A percentile compares a stretch with the other conserved stretches of the same genome.
These are phyloP conservation scores for Lycia hirtaria DNA, from an alignment of 2,888 invertebrate genomes.

Conservation along the genomic window DNA sequence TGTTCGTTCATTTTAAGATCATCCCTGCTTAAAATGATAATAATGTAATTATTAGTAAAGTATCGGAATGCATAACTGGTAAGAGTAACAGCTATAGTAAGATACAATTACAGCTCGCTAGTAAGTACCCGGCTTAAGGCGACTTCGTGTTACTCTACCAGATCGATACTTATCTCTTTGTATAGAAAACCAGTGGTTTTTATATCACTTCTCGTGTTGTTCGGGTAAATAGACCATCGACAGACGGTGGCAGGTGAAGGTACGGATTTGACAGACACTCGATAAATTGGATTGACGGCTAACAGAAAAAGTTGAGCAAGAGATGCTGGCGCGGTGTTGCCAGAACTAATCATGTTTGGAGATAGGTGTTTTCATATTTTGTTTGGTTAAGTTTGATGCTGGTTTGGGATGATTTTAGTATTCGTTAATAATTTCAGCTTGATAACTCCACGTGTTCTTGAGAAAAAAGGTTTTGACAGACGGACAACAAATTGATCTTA, in stretches of 20 bases:
- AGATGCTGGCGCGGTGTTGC: constrained; percentile 38
- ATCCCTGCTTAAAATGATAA: too few species aligned
- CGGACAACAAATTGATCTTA: too few species aligned
- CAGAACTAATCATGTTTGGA: constrained; percentile 32
- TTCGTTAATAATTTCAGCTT: background rate
- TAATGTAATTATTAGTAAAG: too few species aligned
- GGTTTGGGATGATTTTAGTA: background rate
- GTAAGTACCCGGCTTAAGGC: constrained; percentile 38
- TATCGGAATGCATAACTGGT: too few species aligned
- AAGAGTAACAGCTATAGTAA: background rate
- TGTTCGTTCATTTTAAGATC: too few species aligned
- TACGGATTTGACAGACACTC: constrained; percentile 57
- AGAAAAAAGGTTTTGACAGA: too few species aligned
- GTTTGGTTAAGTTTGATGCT: background rate
- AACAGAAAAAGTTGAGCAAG: constrained; percentile 51
- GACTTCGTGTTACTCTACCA: constrained; percentile 57
- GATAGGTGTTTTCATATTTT: constrained; percentile 1
- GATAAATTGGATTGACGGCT: constrained; percentile 68
- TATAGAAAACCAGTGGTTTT: constrained; percentile 39
- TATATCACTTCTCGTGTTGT: constrained; percentile 49
- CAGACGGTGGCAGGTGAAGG: constrained; percentile 59
- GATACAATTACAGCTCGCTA: background rate
- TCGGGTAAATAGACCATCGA: constrained; percentile 47
- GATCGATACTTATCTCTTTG: constrained; percentile 41
- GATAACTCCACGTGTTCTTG: too few species aligned